These are phyloP conservation scores for Eudemis profundana DNA, from an alignment of 2,888 invertebrate genomes.

Conservation along the genomic window DNA sequence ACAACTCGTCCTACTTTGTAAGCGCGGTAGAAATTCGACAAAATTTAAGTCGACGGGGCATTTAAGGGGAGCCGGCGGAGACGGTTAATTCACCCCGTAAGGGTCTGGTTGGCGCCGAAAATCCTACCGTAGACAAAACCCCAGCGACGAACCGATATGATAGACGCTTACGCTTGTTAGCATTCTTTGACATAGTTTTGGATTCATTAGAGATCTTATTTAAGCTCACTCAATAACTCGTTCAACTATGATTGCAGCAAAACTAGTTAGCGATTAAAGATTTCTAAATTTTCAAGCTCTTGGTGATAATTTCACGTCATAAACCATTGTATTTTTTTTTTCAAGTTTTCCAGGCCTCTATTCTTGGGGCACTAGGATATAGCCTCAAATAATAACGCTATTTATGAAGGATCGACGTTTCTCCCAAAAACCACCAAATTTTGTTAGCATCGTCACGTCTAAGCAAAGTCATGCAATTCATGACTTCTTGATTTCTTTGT, in stretches of 20 bases:
- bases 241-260: not conserved
- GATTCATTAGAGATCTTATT: slow-evolving; percentile 25
- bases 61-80: slow-evolving; percentile 81
- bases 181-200: slow-evolving; percentile 39
- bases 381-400: too few relatives aligned
- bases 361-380: too few relatives aligned
- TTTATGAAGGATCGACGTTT: not conserved
- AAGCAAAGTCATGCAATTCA: slow-evolving; percentile 29
- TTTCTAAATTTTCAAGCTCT: too few relatives aligned
- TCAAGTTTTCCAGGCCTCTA: too few relatives aligned
- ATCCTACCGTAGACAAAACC: slow-evolving; percentile 82
- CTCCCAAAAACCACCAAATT: not conserved
- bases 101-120: slow-evolving; percentile 81
- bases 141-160: slow-evolving; percentile 57
- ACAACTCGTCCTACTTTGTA: slow-evolving; percentile 21
- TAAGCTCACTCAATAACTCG: not conserved
- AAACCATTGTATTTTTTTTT: too few relatives aligned
- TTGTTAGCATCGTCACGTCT: slow-evolving; percentile 17
- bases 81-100: slow-evolving; percentile 84
- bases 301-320: too few relatives aligned
- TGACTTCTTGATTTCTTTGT: slow-evolving; percentile 54
- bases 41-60: slow-evolving; percentile 83
- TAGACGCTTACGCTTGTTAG: slow-evolving; percentile 46
- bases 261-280: too few relatives aligned
- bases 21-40: slow-evolving; percentile 80